Evolutionary conservation across 2,888 invertebrate genomes (phyloP).

Genomic region (Drosophila kanekoi): DNA sequence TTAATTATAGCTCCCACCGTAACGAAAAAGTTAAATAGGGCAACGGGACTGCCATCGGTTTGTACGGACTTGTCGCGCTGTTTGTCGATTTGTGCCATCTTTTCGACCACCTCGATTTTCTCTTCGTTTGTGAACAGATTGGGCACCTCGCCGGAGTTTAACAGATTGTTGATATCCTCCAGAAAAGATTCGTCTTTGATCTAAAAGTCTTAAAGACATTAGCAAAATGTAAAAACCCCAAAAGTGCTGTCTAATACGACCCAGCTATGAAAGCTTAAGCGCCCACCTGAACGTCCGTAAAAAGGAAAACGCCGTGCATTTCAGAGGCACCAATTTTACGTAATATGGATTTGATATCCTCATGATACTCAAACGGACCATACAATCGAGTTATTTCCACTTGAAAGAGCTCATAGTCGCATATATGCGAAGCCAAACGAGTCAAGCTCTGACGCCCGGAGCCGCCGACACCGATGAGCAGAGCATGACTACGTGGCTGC

Average conservation of each 20-base stretch:
- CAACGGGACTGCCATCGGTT: constrained; percentile 96
- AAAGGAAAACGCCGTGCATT: constrained; percentile 94
- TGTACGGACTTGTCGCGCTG: constrained; percentile 94
- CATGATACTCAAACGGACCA: constrained; percentile 94
- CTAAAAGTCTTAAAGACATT: constrained; percentile 83
- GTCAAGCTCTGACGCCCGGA: constrained; percentile 97
- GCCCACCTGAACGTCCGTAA: constrained; percentile 93
- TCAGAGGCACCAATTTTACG: constrained; percentile 93
- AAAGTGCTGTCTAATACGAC: background rate
- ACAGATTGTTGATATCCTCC: constrained; percentile 96
- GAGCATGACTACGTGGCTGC: constrained; percentile 95
- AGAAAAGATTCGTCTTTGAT: constrained; percentile 97
- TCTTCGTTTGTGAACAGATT: constrained; percentile 95
- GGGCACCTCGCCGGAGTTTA: constrained; percentile 97
- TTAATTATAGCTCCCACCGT: constrained; percentile 64
- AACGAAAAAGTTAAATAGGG: constrained; percentile 96
- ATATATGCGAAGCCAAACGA: constrained; percentile 95
- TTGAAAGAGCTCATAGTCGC: constrained; percentile 96
- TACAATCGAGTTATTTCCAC: constrained; percentile 96
- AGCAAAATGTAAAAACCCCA: constrained; percentile 14
- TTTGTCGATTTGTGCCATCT: constrained; percentile 95
- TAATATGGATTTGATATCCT: constrained; percentile 94
- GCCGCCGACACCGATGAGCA: constrained; percentile 96
- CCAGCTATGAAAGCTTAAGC: background rate
- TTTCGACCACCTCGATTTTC: constrained; percentile 95